phyloP scores from a whole-genome alignment of 2,888 invertebrate species.

The Napeogenes sylphis region DNA sequence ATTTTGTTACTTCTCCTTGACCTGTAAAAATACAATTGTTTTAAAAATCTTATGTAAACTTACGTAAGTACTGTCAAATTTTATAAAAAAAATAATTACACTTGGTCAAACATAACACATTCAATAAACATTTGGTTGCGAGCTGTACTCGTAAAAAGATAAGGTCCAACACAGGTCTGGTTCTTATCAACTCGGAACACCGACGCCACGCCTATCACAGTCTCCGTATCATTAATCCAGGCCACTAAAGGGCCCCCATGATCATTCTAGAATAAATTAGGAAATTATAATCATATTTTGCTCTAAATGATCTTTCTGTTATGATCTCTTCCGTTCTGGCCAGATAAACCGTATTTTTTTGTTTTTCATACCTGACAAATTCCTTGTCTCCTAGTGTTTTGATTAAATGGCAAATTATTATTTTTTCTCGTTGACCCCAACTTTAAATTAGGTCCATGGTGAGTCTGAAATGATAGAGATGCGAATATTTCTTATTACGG shows the following conservation, averaged over 20 bases:
- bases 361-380: slow-evolving; percentile 33
- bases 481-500: too few species aligned
- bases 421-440: too few species aligned
- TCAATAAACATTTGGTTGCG: slow-evolving; percentile 46
- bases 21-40: neutral
- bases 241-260: slow-evolving; percentile 55
- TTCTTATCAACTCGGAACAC: slow-evolving; percentile 41
- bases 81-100: slow-evolving; percentile 17
- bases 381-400: slow-evolving; percentile 25
- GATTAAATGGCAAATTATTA: neutral
- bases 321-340: too few species aligned
- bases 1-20: neutral
- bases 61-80: too few species aligned
- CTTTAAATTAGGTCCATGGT: too few species aligned
- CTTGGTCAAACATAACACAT: slow-evolving; percentile 37
- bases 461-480: too few species aligned
- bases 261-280: slow-evolving; percentile 43
- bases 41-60: too few species aligned
- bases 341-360: too few species aligned
- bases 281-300: neutral
- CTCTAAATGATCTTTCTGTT: too few species aligned
- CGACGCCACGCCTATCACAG: slow-evolving; percentile 48
- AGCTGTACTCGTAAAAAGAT: slow-evolving; percentile 50
- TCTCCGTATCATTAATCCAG: slow-evolving; percentile 41
- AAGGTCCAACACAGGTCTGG: slow-evolving; percentile 45